phyloP scores from a whole-genome alignment of 1,140 invertebrate species.

The Tetramorium simillimum region DNA sequence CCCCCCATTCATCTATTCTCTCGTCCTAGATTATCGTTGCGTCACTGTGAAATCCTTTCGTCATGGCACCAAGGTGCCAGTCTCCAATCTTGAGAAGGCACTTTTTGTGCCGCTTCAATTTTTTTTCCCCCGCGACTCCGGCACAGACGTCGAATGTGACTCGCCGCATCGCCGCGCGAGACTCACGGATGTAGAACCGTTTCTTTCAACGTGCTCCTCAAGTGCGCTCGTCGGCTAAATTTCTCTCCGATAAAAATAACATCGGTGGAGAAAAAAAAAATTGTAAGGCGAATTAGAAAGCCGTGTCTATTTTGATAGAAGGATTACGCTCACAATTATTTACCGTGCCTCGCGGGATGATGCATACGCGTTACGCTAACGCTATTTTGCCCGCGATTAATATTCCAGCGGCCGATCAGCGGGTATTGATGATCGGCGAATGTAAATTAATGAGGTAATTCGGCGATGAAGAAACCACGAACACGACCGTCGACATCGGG shows the following conservation, averaged over 20 bases:
- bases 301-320: no score
- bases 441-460: slow-evolving; percentile 17
- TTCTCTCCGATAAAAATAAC: neutral
- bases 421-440: neutral
- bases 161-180: slow-evolving; percentile 12
- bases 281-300: neutral
- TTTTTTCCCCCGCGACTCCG: neutral
- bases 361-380: neutral
- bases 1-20: slow-evolving; percentile 52
- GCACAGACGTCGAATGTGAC: neutral
- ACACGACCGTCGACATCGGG: neutral
- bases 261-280: neutral
- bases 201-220: slow-evolving; percentile 11
- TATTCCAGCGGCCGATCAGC: neutral
- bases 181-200: neutral
- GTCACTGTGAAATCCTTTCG: slow-evolving; percentile 63
- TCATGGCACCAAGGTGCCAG: slow-evolving; percentile 21
- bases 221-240: neutral
- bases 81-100: slow-evolving; percentile 32
- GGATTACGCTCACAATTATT: neutral
- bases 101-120: slow-evolving; percentile 12
- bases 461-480: neutral
- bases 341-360: neutral
- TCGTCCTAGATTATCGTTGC: slow-evolving; percentile 63
- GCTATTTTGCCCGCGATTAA: neutral